Percentiles rank a stretch among this genome's conserved stretches.
phyloP scores from a whole-genome alignment of 2,797 vertebrate genomes.

The Tolypeutes matacus region DNA sequence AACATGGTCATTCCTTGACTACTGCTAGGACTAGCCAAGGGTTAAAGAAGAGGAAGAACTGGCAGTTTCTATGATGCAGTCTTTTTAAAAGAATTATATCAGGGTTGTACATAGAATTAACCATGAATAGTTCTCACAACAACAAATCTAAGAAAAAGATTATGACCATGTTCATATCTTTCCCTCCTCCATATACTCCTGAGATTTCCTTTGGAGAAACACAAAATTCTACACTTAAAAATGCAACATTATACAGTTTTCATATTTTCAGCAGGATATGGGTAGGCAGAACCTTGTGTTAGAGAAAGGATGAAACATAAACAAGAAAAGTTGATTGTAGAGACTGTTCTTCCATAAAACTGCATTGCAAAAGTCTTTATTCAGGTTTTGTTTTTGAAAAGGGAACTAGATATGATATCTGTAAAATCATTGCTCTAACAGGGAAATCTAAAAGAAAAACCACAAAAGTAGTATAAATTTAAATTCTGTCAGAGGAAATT shows the following conservation, averaged over 20 bases:
- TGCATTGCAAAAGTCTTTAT: neutral
- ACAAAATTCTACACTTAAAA: slow-evolving; percentile 22
- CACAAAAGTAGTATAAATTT: neutral
- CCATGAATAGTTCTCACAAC: neutral
- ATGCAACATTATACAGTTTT: neutral
- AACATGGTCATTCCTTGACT: neutral
- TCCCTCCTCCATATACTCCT: neutral
- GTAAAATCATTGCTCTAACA: neutral
- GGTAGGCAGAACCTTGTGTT: neutral
- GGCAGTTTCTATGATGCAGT: neutral
- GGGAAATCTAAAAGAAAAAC: neutral
- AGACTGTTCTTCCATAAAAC: neutral
- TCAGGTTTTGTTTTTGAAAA: neutral
- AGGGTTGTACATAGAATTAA: neutral
- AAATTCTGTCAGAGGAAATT: neutral
- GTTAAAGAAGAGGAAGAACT: neutral
- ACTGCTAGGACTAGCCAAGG: neutral
- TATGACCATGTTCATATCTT: neutral
- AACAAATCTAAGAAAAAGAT: slow-evolving; percentile 8
- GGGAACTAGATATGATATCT: neutral
- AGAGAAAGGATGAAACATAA: neutral
- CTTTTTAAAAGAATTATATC: neutral
- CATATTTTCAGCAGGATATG: neutral
- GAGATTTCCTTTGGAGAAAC: neutral
- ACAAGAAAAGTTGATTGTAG: neutral